These are phyloP conservation scores for Mohoua ochrocephala DNA, from an alignment of 2,113 vertebrate genomes.

Conservation along the genomic window DNA sequence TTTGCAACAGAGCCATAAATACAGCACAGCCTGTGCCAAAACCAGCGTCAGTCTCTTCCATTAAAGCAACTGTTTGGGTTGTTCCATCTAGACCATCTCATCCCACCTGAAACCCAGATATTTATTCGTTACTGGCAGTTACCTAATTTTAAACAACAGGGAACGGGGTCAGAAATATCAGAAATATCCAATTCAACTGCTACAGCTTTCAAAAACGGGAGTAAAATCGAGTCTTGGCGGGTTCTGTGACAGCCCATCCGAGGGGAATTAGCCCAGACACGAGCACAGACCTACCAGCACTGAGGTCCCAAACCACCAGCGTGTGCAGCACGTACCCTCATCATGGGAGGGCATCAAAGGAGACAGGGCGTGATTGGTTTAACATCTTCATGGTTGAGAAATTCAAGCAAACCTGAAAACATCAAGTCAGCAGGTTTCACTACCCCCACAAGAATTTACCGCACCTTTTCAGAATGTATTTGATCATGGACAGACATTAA, in stretches of 20 bases:
- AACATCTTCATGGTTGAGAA: background rate
- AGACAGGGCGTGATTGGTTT: background rate
- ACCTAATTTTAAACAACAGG: background rate
- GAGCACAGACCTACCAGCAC: background rate
- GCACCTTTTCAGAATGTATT: background rate
- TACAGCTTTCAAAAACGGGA: background rate
- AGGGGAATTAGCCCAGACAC: background rate
- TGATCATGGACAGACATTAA: background rate
- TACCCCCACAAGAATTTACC: background rate
- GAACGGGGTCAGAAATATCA: background rate
- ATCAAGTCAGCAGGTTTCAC: background rate
- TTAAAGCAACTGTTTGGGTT: background rate
- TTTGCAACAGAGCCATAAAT: background rate
- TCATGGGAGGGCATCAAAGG: rapidly evolving
- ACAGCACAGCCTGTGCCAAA: background rate
- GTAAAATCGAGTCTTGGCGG: background rate
- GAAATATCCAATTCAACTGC: background rate
- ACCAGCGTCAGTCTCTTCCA: background rate
- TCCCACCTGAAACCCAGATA: background rate
- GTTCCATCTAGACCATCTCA: background rate
- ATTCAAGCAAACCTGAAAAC: background rate
- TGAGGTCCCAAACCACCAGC: background rate
- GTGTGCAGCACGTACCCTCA: rapidly evolving
- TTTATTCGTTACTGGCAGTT: background rate
- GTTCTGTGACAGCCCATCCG: background rate